A percentile compares a stretch with the other conserved stretches of the same genome.
phyloP scores from a whole-genome alignment of 1,140 invertebrate genomes.

The Hylyphantes graminicola region DNA sequence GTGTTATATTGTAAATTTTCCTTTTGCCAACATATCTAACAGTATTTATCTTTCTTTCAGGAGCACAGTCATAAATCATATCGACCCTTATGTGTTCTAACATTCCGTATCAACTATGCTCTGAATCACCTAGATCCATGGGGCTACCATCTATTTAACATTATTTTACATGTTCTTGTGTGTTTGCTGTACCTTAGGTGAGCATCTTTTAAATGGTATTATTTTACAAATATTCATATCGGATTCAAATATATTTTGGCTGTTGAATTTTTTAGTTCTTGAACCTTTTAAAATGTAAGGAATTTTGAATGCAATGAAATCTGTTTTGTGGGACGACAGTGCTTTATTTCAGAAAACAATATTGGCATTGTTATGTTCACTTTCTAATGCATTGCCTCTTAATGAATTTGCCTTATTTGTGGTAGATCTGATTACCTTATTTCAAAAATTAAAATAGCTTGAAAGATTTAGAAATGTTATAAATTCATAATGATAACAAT shows the following conservation, averaged over 20 bases:
- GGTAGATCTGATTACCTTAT: too few relatives aligned
- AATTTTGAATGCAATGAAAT: too few relatives aligned
- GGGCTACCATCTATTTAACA: conserved; percentile 92
- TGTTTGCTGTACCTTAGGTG: conserved; percentile 73
- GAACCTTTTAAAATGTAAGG: neutral
- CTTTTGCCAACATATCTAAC: too few relatives aligned
- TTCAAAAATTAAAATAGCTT: too few relatives aligned
- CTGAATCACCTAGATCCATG: conserved; percentile 87
- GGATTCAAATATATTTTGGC: neutral
- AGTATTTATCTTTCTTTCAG: conserved; percentile 70
- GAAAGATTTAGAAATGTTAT: too few relatives aligned
- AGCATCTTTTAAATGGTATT: conserved; percentile 28
- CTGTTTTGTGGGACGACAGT: too few relatives aligned
- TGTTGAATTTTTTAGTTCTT: neutral
- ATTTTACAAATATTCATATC: neutral
- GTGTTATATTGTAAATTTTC: neutral
- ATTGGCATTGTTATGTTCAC: too few relatives aligned
- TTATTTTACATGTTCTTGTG: conserved; percentile 86
- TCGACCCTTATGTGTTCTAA: conserved; percentile 89
- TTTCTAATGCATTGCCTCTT: too few relatives aligned
- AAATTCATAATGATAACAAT: too few relatives aligned
- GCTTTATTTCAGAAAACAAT: too few relatives aligned
- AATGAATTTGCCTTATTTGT: too few relatives aligned
- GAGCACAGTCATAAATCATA: conserved; percentile 97
- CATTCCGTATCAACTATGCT: conserved; percentile 90